Base-by-base conservation (phyloP, 37 sponge, comb jelly and placozoan genomes). In the Agelas oroides region DNA sequence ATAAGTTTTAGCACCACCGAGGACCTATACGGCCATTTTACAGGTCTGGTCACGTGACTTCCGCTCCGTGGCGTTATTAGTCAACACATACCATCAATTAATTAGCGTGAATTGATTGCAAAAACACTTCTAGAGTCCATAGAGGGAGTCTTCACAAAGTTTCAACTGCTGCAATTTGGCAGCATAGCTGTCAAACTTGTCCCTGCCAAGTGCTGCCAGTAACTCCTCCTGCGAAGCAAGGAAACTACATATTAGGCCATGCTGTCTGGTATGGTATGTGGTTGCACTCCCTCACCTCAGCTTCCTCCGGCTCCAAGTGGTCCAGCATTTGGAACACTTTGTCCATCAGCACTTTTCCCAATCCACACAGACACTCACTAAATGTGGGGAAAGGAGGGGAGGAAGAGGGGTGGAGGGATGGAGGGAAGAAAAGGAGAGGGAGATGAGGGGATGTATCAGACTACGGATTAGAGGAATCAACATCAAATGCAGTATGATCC, bases 331-430 rank as follows among this genome's bases (percentile, higher is more conserved):
- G 6, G 1, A 2, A 17, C 15, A 15, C 19, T 16, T 2, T 73
- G 1, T 71, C 18, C 46, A 11, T 56, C 63, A 69, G 20, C 15
- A 13, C 52, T 31, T 33, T 63, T 27, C 83, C 83, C 20, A 82
- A 63, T 1, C 62, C 83, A 59, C 46, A 3, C n/a, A 39, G 30
- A 72, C 73, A 82, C 73, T 82, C 83, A 24, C 83, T 82, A 36
- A 1, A 70, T 0, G 54, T 21, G n/a, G 5, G 40, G 73, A 20
- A 24, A 70, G 14, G 35, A 28, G 35, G n/a, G n/a, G n/a, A n/a
- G n/a, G n/a, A n/a, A n/a, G n/a, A n/a, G n/a, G n/a, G n/a, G n/a
- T n/a, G n/a, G n/a, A n/a, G n/a, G n/a, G n/a, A n/a, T n/a, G n/a
- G n/a, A n/a, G n/a, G n/a, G n/a, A n/a, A n/a, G n/a, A n/a, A n/a